Evolutionary conservation across 1,140 invertebrate species (phyloP), one percentile per base, ranked within the genome.

Genomic region (Listronotus bonariensis): DNA sequence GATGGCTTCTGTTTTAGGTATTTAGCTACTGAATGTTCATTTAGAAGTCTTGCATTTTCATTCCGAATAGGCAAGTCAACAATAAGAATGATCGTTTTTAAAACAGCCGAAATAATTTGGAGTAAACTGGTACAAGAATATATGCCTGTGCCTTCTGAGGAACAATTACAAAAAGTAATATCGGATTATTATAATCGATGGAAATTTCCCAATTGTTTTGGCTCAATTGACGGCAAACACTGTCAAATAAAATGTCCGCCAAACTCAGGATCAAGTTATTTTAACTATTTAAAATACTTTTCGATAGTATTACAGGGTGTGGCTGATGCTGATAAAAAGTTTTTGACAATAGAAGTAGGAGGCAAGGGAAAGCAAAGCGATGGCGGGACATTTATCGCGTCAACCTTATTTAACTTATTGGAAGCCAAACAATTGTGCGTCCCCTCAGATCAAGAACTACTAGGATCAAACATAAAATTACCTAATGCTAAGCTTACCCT

Each of bases 291-390:
- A 14, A 49, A 58, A 14, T 65, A 57, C 32, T 46, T 46, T 52
- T 65, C 42, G 17, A 32, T 58, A 15, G 52, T 41, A 52, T 55
- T 68, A 18, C 67, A 60, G 61, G 52, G 18, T 9, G 52, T 69
- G 32, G 68, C 64, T 43, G 45, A 58, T 56, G 56, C 43, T 10
- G 41, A 38, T 34, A 40, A 41, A 48, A 55, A 65, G 18, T 26
- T 61, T 53, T 10, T 69, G n/a, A 49, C 57, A 14, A 69, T 69
- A 12, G 49, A 60, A 62, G 31, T 60, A 40, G 60, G 60, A 32
- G 43, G 20, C 9, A 42, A 18, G 40, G 66, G 45, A 34, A 57
- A 32, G 32, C 38, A 68, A 34, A 65, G 67, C 49, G 62, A 68
- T 55, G 67, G 53, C 26, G 60, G 60, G 32, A 58, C 34, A 53